Base-by-base conservation (phyloP, 2,797 vertebrate genomes). In the Cetoscarus ocellatus region DNA sequence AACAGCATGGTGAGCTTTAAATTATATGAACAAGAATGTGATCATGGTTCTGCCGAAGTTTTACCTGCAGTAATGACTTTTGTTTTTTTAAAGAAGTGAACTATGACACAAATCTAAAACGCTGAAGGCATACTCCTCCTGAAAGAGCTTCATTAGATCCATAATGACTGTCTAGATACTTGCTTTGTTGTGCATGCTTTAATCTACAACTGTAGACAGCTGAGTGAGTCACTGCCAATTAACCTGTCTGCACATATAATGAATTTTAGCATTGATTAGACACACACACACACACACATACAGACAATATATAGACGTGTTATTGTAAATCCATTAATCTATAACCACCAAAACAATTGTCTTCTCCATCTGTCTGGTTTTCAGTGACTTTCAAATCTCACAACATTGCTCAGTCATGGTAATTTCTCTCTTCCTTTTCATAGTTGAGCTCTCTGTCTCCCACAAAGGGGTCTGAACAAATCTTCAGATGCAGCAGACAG, bases 381-480 rank as follows among this genome's bases (percentile, higher is more conserved):
- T 53, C 69, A 52, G 0, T 34, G 38, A 39, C 27, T 62, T 58
- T 64, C 52, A 51, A 17, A 59, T 79, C 38, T 54, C 36, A 58
- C 60, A 71, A 55, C 45, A 42, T n/a, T 19, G 18, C 43, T 62
- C 40, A 39, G 34, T 58, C 52, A 43, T 7, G 7, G 36, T 72
- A 7, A 48, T 65, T 79, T 56, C 19, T 42, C 19, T 58, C 13
- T 54, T 48, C 15, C 27, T 50, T 78, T 58, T 47, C 45, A 65
- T n/a, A 39, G 50, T 86, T 88, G 73, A 82, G 82, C 83, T 86
- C 68, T 79, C 63, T 81, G 63, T 88, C 73, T 83, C 61, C 44
- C 70, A 82, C 66, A 82, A 83, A 79, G 56, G 43, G 45, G 64
- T 72, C 73, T 66, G 39, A 17, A 48, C 43, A 57, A 61, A 86